Percentiles rank a stretch among this genome's conserved stretches.
phyloP scores from a whole-genome alignment of 2,113 vertebrate genomes.

The Pampusana beccarii region DNA sequence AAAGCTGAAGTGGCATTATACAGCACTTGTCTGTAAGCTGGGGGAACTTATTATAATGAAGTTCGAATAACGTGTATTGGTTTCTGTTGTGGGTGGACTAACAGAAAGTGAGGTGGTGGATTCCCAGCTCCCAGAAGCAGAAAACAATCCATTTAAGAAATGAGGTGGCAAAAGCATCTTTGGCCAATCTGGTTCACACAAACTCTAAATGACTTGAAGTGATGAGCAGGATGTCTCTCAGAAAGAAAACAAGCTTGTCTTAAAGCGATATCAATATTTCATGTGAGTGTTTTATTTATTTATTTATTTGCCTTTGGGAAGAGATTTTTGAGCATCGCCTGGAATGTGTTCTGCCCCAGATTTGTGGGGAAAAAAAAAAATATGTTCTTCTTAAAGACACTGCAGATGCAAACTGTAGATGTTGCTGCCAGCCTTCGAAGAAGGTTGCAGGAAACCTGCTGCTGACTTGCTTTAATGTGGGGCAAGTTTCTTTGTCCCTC shows the following conservation, averaged over 20 bases:
- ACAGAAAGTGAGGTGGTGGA: not conserved
- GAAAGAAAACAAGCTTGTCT: not conserved
- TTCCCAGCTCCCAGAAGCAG: not conserved
- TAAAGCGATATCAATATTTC: rapidly evolving
- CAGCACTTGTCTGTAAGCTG: not conserved
- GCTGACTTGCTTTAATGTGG: not conserved
- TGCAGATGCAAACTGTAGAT: not conserved
- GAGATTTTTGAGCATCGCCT: not conserved
- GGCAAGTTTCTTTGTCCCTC: not conserved
- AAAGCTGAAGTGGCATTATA: not conserved
- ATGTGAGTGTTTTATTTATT: not conserved
- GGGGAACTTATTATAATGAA: not conserved
- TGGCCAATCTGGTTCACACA: not conserved
- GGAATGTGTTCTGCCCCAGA: not conserved
- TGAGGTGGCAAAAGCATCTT: not conserved
- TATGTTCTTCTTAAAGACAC: not conserved
- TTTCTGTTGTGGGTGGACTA: not conserved
- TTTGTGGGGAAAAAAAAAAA: not conserved
- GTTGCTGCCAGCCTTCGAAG: not conserved
- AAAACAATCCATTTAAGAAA: not conserved
- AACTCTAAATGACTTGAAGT: not conserved
- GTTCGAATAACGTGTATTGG: not conserved
- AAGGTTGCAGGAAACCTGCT: not conserved
- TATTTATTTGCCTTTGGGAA: not conserved
- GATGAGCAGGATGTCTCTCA: not conserved